Evolutionary conservation across 2,888 invertebrate genomes (phyloP).

Genomic region (Synanthedon vespiformis): DNA sequence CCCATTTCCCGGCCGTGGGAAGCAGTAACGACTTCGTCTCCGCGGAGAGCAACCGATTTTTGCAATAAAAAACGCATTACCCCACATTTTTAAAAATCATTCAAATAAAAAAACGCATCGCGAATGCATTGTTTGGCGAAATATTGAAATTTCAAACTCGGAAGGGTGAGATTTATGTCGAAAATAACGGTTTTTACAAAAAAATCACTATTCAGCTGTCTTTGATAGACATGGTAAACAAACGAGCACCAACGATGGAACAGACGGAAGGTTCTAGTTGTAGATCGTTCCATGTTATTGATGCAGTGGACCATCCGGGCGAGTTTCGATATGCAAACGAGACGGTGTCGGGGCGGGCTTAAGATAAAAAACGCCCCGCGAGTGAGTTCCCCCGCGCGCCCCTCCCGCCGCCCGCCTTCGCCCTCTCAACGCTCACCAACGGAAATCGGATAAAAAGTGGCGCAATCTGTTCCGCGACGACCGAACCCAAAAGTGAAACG

Average conservation of each 20-base stretch:
- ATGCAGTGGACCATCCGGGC: too few species aligned
- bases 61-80: constrained; percentile 67
- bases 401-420: constrained; percentile 11
- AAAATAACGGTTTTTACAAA: constrained; percentile 66
- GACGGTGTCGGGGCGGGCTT: constrained; percentile 9
- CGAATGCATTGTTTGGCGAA: constrained; percentile 49
- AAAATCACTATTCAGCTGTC: constrained; percentile 55
- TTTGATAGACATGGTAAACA: constrained; percentile 5
- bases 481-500: constrained; percentile 33
- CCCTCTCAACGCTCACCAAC: constrained; percentile 16
- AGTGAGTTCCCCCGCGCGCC: constrained; percentile 13
- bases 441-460: constrained; percentile 29
- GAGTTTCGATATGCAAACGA: constrained; percentile 9
- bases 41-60: constrained; percentile 37
- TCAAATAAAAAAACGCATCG: constrained; percentile 45
- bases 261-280: too few species aligned
- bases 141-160: constrained; percentile 55
- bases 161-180: constrained; percentile 67
- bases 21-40: constrained; percentile 62
- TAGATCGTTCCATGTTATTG: too few species aligned
- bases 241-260: neutral
- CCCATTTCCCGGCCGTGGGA: constrained; percentile 70
- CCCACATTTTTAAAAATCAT: constrained; percentile 61
- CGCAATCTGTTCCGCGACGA: constrained; percentile 37
- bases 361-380: constrained; percentile 21